Conservation (phyloP, 53 echinoderm and acorn worm species). For the Zoroaster sp. region DNA sequence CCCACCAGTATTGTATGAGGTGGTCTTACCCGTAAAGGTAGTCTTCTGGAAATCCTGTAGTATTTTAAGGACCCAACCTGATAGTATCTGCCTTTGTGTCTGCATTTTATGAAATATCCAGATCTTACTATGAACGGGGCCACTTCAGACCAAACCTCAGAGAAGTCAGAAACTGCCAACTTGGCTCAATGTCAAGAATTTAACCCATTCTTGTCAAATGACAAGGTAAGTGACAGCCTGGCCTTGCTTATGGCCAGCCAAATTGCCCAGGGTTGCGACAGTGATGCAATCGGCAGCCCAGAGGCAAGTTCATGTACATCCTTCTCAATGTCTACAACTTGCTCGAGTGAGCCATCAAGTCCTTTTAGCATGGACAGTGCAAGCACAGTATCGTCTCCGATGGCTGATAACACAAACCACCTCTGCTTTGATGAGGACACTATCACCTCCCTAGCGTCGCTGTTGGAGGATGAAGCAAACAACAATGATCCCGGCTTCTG, state of each 20-base stretch:
- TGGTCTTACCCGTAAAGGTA: conserved; percentile 25
- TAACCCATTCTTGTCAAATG: conserved; percentile 59
- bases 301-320: conserved; percentile 20
- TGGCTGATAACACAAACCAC: conserved; percentile 22
- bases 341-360: conserved; percentile 22
- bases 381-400: conserved; percentile 35
- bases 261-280: conserved; percentile 22
- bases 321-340: conserved; percentile 56
- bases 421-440: conserved; percentile 81
- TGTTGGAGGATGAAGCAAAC: conserved; percentile 73
- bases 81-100: conserved; percentile 60
- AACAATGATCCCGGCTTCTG: conserved; percentile 56
- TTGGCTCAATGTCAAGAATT: conserved; percentile 56
- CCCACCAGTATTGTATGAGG: conserved; percentile 27
- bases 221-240: conserved; percentile 55
- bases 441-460: conserved; percentile 74
- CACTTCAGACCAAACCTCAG: conserved; percentile 47
- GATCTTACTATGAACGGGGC: conserved; percentile 59
- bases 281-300: not conserved
- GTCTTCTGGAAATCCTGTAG: conserved; percentile 15
- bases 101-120: conserved; percentile 61
- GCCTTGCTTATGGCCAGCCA: conserved; percentile 34
- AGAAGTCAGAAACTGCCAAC: conserved; percentile 50
- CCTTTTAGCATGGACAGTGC: conserved; percentile 39
- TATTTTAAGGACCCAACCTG: conserved; percentile 40